Evolutionary conservation across 2,113 vertebrate genomes (phyloP).

Genomic region (human (Homo sapiens)): GRCh38 chr2:127391001-127391500

Average conservation of each 20-base stretch:
- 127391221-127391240: neutral
- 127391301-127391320: neutral
- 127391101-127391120: neutral
- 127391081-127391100: neutral
- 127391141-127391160: neutral
- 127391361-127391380: neutral
- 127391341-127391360: neutral
- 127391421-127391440: neutral
- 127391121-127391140: neutral
- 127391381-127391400: neutral
- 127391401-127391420: neutral
- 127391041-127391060: neutral
- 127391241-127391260: constrained; percentile 7
- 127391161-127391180: neutral
- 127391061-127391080: neutral
- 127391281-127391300: too few relatives aligned
- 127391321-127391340: neutral
- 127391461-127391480: too few relatives aligned
- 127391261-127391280: neutral
- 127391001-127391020: neutral
- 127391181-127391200: neutral
- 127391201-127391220: neutral
- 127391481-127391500: too few relatives aligned
- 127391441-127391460: too few relatives aligned
- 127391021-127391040: neutral